Conservation (phyloP, 2,888 invertebrate species). For the Deroplatys truncata region DNA sequence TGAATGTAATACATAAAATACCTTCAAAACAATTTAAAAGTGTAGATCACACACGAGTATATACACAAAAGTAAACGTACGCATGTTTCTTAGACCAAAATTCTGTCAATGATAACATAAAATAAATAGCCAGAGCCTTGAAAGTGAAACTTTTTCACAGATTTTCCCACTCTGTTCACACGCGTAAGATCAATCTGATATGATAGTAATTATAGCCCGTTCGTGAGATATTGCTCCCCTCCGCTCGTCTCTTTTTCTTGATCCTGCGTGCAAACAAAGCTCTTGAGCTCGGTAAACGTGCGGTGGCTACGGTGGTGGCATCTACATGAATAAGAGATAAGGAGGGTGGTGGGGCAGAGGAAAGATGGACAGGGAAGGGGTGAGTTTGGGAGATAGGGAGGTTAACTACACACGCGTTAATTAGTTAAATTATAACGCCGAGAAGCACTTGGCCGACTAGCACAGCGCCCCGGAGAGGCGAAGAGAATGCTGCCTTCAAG, state of each 20-base stretch:
- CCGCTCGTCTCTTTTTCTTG: not conserved
- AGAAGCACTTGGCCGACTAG: not conserved
- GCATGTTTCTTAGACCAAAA: no score
- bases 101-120: no score
- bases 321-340: constrained; percentile 7
- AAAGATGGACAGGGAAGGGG: not conserved
- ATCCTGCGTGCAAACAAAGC: constrained; percentile 1
- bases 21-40: no score
- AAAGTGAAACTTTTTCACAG: not conserved
- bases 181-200: not conserved
- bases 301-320: not conserved
- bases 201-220: not conserved
- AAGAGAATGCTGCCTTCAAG: not conserved
- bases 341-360: not conserved
- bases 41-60: no score
- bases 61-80: no score
- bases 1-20: no score
- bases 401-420: constrained; percentile 11
- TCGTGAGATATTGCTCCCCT: not conserved
- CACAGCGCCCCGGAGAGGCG: not conserved
- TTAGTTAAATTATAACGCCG: constrained; percentile 7
- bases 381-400: not conserved
- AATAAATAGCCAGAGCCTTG: no score
- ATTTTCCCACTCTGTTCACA: not conserved
- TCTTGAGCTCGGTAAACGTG: constrained; percentile 6